A percentile compares a stretch with the other conserved stretches of the same genome.
Evolutionary conservation across 2,888 invertebrate species (phyloP).

Genomic region (Leptinotarsa juncta): DNA sequence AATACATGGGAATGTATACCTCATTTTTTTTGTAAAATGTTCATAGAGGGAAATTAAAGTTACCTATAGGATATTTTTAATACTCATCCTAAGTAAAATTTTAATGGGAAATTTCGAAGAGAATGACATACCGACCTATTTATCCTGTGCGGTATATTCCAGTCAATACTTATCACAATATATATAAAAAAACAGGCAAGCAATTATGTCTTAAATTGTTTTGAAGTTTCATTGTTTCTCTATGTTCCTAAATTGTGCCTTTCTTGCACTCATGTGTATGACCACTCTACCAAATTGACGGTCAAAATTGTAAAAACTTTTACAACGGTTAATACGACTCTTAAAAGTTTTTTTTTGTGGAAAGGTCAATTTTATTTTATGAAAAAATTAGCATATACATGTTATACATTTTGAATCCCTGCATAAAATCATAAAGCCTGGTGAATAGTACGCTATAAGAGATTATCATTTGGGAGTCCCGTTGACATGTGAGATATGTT

Average conservation of each 20-base stretch:
- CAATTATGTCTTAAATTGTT: constrained; percentile 11
- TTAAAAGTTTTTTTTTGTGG: no score
- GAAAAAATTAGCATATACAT: no score
- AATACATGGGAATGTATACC: constrained; percentile 30
- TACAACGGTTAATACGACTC: no score
- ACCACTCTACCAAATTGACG: no score
- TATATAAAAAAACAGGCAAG: constrained; percentile 3
- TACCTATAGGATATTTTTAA: background rate
- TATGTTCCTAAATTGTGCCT: background rate
- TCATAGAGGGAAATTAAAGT: background rate
- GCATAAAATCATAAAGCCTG: no score
- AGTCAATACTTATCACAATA: background rate
- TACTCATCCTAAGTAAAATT: background rate
- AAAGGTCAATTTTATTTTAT: no score
- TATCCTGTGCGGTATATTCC: background rate
- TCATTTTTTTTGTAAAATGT: constrained; percentile 6
- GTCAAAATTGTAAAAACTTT: no score
- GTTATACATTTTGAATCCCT: no score
- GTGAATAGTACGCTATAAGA: no score
- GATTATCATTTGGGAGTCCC: no score
- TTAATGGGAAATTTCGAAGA: background rate
- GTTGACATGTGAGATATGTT: background rate
- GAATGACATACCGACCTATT: background rate
- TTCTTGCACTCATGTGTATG: no score
- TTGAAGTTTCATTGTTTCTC: constrained; percentile 11